Evolutionary conservation across 92 coral and sea anemone species (phyloP), one percentile per base, ranked within the genome.

Genomic region (Galaxea fascicularis): DNA sequence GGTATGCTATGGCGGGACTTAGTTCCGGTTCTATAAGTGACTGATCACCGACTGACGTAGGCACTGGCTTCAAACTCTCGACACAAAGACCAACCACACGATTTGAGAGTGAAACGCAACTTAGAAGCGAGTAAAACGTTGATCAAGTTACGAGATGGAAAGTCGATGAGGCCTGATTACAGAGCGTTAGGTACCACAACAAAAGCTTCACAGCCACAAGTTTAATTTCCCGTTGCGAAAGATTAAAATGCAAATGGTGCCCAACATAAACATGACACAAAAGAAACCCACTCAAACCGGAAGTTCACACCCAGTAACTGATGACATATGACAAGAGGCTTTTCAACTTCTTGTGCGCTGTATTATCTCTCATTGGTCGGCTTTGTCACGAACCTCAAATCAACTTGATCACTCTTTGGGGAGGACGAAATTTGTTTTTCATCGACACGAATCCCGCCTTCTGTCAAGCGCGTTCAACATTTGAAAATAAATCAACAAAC

Each of bases 231-330:
- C 92, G 92, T 92, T 90, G 88, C 86, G 95, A 86, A 88, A 90
- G 91, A 92, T 92, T 94, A 89, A 92, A 89, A 94, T 94, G 93
- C 95, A 92, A 94, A 92, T 94, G 77, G 83, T 47, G 87, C 78
- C 76, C 93, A 86, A 79, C 88, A 92, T 94, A 94, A 94, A 94
- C 92, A 94, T 59, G 74, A 80, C 90, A 94, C 98, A 94, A 94
- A 94, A 87, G 85, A 82, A 86, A 76, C 88, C 92, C 87, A 91
- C 91, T 88, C 92, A 78, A 82, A 85, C 78, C 98, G 98, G 98
- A 94, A 87, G 98, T 94, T 84, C 98, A 94, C 98, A 74, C 98
- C 98, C 94, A 85, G 94, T 66, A 83, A 81, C 91, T 82, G 98
- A 78, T 91, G 98, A 92, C 98, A 94, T 91, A 74, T 84, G 93